Percentiles rank a stretch among this genome's conserved stretches.
These are phyloP conservation scores for Drosophila nigromelanica DNA, from an alignment of 1,140 invertebrate genomes.

Conservation along the genomic window DNA sequence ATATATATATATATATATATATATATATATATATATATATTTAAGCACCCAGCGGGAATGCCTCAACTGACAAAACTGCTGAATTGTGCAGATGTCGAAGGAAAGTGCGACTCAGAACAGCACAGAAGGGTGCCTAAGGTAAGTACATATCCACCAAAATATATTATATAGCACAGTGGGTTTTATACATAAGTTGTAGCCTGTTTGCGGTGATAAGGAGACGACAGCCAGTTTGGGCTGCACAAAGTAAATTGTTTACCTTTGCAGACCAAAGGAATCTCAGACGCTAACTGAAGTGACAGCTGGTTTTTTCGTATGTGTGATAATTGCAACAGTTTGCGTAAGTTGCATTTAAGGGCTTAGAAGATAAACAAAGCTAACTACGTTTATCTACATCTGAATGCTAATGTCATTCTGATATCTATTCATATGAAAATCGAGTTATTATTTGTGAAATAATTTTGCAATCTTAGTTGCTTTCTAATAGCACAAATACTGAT, in stretches of 20 bases:
- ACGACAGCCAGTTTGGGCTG: conserved; percentile 15
- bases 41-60: conserved; percentile 8
- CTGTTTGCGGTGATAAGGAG: conserved; percentile 26
- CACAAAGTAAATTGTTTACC: conserved; percentile 34
- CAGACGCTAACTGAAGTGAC: conserved; percentile 4
- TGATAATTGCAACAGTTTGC: conserved; percentile 8
- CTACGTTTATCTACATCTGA: neutral
- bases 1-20: too few species aligned
- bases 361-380: neutral
- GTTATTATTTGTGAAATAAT: neutral
- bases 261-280: conserved; percentile 19
- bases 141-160: neutral
- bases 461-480: too few species aligned
- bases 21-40: too few species aligned
- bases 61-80: conserved; percentile 21
- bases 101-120: conserved; percentile 8
- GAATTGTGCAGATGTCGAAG: conserved; percentile 14
- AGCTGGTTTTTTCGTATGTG: conserved; percentile 14
- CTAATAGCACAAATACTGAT: too few species aligned
- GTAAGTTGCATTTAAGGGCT: conserved; percentile 2
- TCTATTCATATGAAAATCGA: neutral
- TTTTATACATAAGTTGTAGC: conserved; percentile 1
- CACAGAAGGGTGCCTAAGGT: conserved; percentile 2
- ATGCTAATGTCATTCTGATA: neutral
- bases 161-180: conserved; percentile 3